Conservation (phyloP, 2,888 invertebrate species). For the Drosophila rubida region DNA sequence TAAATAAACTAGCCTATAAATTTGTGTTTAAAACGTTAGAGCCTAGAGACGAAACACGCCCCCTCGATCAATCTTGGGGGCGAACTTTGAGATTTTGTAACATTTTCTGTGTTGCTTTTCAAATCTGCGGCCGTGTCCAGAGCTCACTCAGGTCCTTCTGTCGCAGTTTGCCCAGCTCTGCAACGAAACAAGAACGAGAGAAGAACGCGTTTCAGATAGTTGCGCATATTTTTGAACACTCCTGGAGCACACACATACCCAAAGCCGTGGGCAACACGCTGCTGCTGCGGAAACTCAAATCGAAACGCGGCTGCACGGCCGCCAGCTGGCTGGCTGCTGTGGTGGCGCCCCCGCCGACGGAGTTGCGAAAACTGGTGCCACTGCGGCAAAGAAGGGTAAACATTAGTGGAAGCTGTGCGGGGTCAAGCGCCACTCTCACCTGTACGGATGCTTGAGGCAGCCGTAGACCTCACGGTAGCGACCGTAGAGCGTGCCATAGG, state of each 20-base stretch:
- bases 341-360: constrained; percentile 61
- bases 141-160: constrained; percentile 81
- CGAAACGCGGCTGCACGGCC: constrained; percentile 80
- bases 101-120: constrained; percentile 60
- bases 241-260: constrained; percentile 52
- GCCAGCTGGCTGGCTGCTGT: constrained; percentile 65
- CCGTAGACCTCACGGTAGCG: constrained; percentile 95
- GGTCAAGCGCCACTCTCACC: constrained; percentile 85
- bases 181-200: constrained; percentile 9
- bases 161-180: constrained; percentile 80
- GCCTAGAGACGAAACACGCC: constrained; percentile 11
- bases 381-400: constrained; percentile 27
- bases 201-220: background rate
- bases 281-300: constrained; percentile 72
- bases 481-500: constrained; percentile 95
- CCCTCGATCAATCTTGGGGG: constrained; percentile 47
- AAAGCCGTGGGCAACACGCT: constrained; percentile 61
- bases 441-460: constrained; percentile 94
- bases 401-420: background rate
- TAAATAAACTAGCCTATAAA: constrained; percentile 41
- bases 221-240: background rate
- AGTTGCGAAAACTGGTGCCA: constrained; percentile 77
- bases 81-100: constrained; percentile 58
- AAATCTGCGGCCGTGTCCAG: constrained; percentile 82
- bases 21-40: constrained; percentile 34